Base-by-base conservation (phyloP, 2,797 vertebrate genomes). In the Gambusia yucatana region DNA sequence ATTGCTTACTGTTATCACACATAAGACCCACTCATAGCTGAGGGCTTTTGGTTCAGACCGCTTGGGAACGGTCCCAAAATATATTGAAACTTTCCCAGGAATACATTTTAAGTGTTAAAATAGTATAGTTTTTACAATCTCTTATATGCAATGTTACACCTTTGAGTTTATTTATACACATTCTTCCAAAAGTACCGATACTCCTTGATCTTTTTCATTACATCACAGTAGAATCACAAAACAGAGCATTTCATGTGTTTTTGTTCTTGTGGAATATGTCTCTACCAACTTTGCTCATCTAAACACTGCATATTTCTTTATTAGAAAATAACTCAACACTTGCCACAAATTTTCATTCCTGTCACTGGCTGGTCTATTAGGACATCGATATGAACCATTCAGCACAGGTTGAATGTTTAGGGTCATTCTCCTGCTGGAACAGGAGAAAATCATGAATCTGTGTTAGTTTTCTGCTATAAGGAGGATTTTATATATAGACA, bases 11-110 rank as follows among this genome's bases (percentile, higher is more conserved):
- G 25, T 44, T 25, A 44, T 70, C 67, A 44, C 63, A 70, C 41
- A 28, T 70, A 70, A 44, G 67, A 44, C 67, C 41, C 67, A 70
- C 67, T 44, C 67, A 70, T 70, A 44, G 25, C 67, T 70, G 25
- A 70, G 67, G 41, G 25, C 67, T 16, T 44, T 16, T 70, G 25
- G 25, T 44, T 70, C 41, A 70, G 16, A 16, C 25, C 41, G 3
- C 11, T 39, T n/a, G 65, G 41, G 65, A 7, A 11, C 6, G 22
- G 41, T 5, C 13, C 41, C 41, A n/a, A 70, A 65, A 70, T 28
- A 70, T n/a, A 70, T 14, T 0, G 25, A 25, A 70, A 70, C 39
- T 44, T 28, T n/a, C 44, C 41, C 25, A 44, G 67, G 20, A 25
- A 69, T n/a, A 69, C 5, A 69, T 43, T 43, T 25, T 39, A 22